Evolutionary conservation across 2,888 invertebrate species (phyloP).

Genomic region (Agrotis puta): DNA sequence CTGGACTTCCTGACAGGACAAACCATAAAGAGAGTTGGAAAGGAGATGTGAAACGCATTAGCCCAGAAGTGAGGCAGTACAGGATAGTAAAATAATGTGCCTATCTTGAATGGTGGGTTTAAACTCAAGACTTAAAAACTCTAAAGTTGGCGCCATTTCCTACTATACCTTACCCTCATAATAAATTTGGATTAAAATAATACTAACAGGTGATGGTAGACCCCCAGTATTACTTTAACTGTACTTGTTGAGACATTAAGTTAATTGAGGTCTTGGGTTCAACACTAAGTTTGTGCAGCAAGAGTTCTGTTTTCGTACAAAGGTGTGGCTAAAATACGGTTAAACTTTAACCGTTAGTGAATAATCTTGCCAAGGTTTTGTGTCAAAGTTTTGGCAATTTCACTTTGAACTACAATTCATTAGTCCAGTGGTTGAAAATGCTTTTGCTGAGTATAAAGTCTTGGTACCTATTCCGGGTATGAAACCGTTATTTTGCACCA

Average conservation of each 20-base stretch:
- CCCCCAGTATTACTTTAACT: conserved; percentile 19
- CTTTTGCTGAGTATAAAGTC: no score
- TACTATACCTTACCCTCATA: neutral
- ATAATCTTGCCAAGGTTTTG: conserved; percentile 2
- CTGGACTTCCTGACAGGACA: no score
- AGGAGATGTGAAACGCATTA: no score
- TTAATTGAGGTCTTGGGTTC: conserved; percentile 28
- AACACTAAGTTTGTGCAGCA: conserved; percentile 26
- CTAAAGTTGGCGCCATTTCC: no score
- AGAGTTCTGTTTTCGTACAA: conserved; percentile 12
- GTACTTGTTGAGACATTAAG: conserved; percentile 28
- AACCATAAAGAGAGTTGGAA: no score
- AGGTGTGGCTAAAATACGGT: conserved; percentile 16
- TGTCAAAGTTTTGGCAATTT: neutral
- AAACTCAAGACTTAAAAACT: no score
- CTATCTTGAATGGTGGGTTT: no score
- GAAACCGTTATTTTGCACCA: neutral
- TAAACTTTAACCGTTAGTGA: conserved; percentile 9
- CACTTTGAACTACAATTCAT: neutral
- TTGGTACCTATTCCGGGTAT: neutral
- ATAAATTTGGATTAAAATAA: neutral
- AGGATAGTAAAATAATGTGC: no score
- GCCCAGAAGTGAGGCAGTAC: no score
- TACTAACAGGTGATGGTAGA: neutral
- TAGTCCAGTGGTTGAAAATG: neutral